Evolutionary conservation across 2,797 vertebrate genomes (phyloP), one percentile per base, ranked within the genome.

Genomic region (Lepilemur septentrionalis): DNA sequence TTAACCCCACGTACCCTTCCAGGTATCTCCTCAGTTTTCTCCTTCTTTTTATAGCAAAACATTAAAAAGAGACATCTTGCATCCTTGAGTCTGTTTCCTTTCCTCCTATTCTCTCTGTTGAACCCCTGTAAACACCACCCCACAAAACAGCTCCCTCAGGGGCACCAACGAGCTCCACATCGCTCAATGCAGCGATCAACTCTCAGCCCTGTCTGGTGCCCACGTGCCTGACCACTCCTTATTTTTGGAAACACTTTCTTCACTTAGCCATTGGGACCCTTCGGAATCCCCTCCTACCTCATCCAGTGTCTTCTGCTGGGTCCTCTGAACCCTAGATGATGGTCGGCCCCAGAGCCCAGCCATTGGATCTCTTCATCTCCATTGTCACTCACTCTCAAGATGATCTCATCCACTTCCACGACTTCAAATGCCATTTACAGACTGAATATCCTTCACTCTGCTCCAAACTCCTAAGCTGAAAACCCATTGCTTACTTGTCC

Each of bases 11-110:
- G 25, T 75, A 52, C 20, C 52, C 23, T 88, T 83, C 61, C 23
- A 70, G 35, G 32, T 59, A 25, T 61, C n/a, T 69, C 46, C 65
- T 92, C 38, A 48, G 35, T 61, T 73, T 96, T 75, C 43, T 88
- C 50, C 52, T 82, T 88, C 69, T 83, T 92, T 82, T 91, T 91
- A 81, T 28, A 93, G 75, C 35, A 95, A 32, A 96, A 70, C 50
- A 41, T 93, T 88, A 9, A 43, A 78, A 93, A 95, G 76, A 89
- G 32, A 83, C 93, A 14, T 75, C 86, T 89, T 93, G 89, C 35
- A 93, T 89, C 32, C 35, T 90, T 70, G 48, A 91, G 70, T 86
- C 81, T 12, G 23, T 70, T 92, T 89, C 30, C 46, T 91, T 97
- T 91, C 48, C 55, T 84, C 41, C 23, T 50, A 9, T 59, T 87